A percentile compares a stretch with the other conserved stretches of the same genome.
These are phyloP conservation scores for Apoda limacodes DNA, from an alignment of 2,888 invertebrate genomes.

Conservation along the genomic window DNA sequence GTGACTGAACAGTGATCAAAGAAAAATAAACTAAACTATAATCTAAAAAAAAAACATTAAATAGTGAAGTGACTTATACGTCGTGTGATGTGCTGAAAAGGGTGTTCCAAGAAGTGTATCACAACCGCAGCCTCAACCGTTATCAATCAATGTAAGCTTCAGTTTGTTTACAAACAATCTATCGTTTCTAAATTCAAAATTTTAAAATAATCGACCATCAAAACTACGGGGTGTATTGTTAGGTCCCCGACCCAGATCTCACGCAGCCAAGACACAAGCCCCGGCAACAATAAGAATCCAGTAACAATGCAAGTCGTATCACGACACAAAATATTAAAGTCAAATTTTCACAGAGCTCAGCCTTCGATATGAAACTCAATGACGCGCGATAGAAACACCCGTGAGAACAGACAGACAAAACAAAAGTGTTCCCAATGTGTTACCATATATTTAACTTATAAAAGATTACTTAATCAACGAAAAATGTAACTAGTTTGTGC, in stretches of 20 bases:
- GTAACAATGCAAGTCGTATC: conserved; percentile 53
- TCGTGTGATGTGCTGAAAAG: conserved; percentile 59
- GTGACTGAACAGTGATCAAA: conserved; percentile 56
- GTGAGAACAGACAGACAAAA: background rate
- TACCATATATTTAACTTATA: too few relatives aligned
- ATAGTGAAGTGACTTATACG: conserved; percentile 52
- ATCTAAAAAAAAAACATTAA: conserved; percentile 25
- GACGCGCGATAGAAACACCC: conserved; percentile 53
- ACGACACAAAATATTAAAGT: conserved; percentile 53
- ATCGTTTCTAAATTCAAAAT: too few relatives aligned
- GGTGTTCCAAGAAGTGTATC: conserved; percentile 38
- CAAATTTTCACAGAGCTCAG: conserved; percentile 58
- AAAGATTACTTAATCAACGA: too few relatives aligned
- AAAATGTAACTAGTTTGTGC: too few relatives aligned
- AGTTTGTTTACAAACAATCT: conserved; percentile 36
- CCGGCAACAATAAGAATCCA: conserved; percentile 42
- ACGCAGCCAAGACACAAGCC: conserved; percentile 40
- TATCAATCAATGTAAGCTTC: conserved; percentile 59
- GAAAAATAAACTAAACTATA: too few relatives aligned
- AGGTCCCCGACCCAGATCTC: conserved; percentile 63
- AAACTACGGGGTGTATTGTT: conserved; percentile 29
- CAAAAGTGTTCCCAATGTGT: too few relatives aligned
- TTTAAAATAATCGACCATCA: too few relatives aligned
- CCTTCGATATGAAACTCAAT: conserved; percentile 60
- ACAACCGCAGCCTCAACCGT: conserved; percentile 63